phyloP scores from a whole-genome alignment of 2,888 invertebrate genomes.

The Idaea dimidiata region DNA sequence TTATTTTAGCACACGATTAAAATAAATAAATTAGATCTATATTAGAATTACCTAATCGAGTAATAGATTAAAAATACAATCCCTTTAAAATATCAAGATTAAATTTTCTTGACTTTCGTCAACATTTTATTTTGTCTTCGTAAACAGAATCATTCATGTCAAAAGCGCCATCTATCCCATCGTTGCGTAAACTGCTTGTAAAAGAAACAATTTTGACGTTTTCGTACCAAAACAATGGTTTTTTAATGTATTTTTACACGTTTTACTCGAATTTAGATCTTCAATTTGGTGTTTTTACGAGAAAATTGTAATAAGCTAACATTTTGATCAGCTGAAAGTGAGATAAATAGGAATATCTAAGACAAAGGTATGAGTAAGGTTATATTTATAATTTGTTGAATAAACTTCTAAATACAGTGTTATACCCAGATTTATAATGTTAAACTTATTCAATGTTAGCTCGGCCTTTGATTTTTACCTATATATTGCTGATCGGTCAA shows the following conservation, averaged over 20 bases:
- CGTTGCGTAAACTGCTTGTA: conserved; percentile 23
- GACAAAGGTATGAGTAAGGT: background rate
- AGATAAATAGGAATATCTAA: background rate
- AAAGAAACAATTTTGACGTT: conserved; percentile 41
- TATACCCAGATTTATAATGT: background rate
- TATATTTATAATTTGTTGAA: background rate
- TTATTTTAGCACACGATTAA: no score
- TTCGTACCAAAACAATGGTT: conserved; percentile 40
- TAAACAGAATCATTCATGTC: conserved; percentile 31
- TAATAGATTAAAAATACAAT: no score
- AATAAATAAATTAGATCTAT: no score
- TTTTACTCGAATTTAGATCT: conserved; percentile 20
- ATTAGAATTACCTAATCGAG: no score
- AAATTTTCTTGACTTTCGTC: background rate
- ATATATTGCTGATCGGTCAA: background rate
- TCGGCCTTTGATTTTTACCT: background rate
- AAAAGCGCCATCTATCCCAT: conserved; percentile 32
- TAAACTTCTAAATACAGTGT: background rate
- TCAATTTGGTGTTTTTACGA: background rate
- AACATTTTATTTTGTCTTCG: conserved; percentile 23
- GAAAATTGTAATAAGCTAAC: background rate
- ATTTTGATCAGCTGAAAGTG: background rate
- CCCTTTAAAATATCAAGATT: no score
- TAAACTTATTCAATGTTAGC: background rate
- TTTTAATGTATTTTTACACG: conserved; percentile 30